Evolutionary conservation across 2,888 invertebrate species (phyloP).

Genomic region (Clitarchus hookeri): DNA sequence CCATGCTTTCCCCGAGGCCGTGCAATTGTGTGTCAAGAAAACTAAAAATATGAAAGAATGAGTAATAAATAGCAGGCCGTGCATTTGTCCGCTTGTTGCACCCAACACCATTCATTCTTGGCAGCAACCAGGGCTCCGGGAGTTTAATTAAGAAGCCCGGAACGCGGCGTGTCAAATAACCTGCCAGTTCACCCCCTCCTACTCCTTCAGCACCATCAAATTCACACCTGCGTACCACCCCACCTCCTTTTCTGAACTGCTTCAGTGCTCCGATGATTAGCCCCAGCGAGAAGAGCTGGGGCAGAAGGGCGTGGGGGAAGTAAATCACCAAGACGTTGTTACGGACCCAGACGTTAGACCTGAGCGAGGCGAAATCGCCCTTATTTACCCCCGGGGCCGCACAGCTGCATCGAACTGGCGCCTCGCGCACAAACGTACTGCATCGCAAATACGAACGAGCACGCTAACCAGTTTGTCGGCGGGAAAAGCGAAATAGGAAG

Average conservation of each 20-base stretch:
- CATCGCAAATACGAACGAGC: too few species aligned
- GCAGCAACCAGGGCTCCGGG: not conserved
- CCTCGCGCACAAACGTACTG: too few species aligned
- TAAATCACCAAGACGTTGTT: too few species aligned
- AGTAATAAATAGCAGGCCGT: not conserved
- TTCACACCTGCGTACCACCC: not conserved
- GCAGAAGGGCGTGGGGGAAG: not conserved
- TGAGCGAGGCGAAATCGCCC: too few species aligned
- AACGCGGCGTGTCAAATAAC: not conserved
- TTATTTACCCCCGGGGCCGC: too few species aligned
- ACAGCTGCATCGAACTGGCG: too few species aligned
- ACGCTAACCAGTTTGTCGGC: too few species aligned
- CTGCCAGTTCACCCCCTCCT: not conserved
- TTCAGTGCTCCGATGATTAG: not conserved
- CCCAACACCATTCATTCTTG: not conserved
- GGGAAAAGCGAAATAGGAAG: too few species aligned
- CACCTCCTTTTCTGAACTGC: not conserved
- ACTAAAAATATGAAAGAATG: not conserved
- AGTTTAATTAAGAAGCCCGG: constrained; percentile 9
- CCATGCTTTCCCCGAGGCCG: too few species aligned
- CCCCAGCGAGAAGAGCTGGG: not conserved
- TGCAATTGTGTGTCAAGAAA: not conserved
- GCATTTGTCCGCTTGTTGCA: not conserved
- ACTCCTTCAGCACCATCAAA: not conserved
- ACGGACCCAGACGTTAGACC: too few species aligned